Percentiles rank a stretch among this genome's conserved stretches.
phyloP scores from a whole-genome alignment of 2,113 vertebrate genomes.

The Thinocorus orbignyianus region DNA sequence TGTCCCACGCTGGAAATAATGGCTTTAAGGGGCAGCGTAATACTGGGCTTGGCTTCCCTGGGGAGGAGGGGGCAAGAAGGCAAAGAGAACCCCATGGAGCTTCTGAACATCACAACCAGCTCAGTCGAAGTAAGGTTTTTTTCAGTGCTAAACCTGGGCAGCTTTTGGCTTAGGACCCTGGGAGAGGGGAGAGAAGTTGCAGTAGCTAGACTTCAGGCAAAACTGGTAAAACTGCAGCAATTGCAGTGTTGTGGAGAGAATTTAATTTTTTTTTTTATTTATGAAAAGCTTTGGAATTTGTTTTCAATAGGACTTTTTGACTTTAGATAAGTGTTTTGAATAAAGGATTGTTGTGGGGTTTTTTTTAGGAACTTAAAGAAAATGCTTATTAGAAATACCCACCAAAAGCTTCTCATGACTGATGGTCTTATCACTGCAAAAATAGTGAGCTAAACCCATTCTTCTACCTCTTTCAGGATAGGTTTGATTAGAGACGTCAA shows the following conservation, averaged over 20 bases:
- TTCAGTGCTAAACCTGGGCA: accelerated
- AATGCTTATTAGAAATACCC: neutral
- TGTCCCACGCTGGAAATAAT: accelerated
- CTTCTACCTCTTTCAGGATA: neutral
- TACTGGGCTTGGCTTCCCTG: accelerated
- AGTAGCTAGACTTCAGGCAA: neutral
- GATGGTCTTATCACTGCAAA: neutral
- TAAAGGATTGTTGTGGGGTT: neutral
- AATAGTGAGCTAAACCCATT: accelerated
- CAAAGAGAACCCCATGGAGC: neutral
- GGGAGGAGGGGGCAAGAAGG: neutral
- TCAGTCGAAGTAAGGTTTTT: accelerated
- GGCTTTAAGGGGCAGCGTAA: accelerated
- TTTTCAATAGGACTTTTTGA: neutral
- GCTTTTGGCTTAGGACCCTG: neutral
- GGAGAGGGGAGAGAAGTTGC: accelerated
- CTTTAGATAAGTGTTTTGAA: neutral
- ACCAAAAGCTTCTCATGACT: neutral
- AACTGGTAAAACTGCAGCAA: neutral
- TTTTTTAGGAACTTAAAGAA: neutral
- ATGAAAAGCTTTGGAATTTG: neutral
- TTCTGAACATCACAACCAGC: accelerated
- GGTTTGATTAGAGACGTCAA: neutral
- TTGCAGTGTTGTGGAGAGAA: neutral
- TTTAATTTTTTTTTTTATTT: too few species aligned